Evolutionary conservation across 2,113 vertebrate species (phyloP), one percentile per base, ranked within the genome.

Genomic region (Paraplagusia blochii): DNA sequence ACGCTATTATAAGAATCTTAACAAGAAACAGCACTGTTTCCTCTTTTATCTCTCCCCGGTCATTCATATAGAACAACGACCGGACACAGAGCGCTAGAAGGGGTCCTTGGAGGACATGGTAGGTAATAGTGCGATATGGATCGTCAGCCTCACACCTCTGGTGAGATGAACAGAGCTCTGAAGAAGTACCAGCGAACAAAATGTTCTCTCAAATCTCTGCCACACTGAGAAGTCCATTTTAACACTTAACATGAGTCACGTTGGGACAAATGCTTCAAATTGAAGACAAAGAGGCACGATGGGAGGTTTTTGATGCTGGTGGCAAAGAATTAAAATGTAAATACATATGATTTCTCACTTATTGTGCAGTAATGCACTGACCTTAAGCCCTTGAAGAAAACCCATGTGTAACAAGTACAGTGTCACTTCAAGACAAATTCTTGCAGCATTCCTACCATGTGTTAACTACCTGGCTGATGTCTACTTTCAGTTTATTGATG

Each of bases 191-290:
- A 44, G 55, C 34, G 22, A 42, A 39, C 33, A 43, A 33, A 72
- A 58, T 61, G 66, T 74, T 74, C 63, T 68, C 65, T 63, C 61
- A 11, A 69, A 51, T 61, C 39, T 61, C 67, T 47, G 55, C 58
- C 70, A 61, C 62, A 57, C 40, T 49, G 53, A 58, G 46, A 54
- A n/a, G 13, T 58, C 22, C 54, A 42, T 19, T n/a, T 40, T 64
- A 7, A 45, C 58, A 18, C 44, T 34, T 53, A 72, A 52, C 15
- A 74, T 34, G 51, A 53, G 72, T 50, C 16, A 16, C 11, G 53
- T 46, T 54, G 72, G 38, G 58, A 74, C 46, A 56, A 58, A 49
- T 43, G 46, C 52, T 66, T 60, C 38, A 47, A 59, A 56, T 33
- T 52, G 55, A 33, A 16, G 40, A 60, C 17, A 67, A 13, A 19